These are phyloP conservation scores for Helicoverpa zea DNA, from an alignment of 1,140 invertebrate genomes.

Conservation along the genomic window DNA sequence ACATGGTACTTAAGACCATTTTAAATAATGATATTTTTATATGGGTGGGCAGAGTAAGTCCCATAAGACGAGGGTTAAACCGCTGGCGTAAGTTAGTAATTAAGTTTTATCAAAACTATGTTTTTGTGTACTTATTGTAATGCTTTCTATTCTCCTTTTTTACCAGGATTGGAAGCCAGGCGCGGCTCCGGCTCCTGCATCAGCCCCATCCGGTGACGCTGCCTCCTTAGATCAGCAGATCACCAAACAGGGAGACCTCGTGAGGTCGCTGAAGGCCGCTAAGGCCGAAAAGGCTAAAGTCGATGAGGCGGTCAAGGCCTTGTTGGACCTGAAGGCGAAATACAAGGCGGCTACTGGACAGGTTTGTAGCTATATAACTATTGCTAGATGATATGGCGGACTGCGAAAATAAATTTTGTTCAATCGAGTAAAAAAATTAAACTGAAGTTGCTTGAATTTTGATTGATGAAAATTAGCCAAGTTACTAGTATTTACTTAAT, in stretches of 20 bases:
- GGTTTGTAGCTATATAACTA: slow-evolving; percentile 54
- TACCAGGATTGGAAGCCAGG: slow-evolving; percentile 63
- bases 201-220: slow-evolving; percentile 46
- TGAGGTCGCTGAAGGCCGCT: slow-evolving; percentile 89
- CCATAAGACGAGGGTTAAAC: too few relatives aligned
- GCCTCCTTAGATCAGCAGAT: slow-evolving; percentile 87
- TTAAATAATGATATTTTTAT: too few relatives aligned
- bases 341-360: slow-evolving; percentile 92
- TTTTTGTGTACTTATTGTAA: neutral
- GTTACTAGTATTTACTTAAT: too few relatives aligned
- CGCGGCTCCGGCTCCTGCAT: slow-evolving; percentile 46
- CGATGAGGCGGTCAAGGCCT: slow-evolving; percentile 87
- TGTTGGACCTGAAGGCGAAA: slow-evolving; percentile 92
- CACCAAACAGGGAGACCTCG: slow-evolving; percentile 90
- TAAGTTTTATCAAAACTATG: neutral
- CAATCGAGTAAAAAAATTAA: neutral
- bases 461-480: too few relatives aligned
- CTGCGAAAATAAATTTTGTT: neutral
- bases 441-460: too few relatives aligned
- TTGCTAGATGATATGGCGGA: neutral
- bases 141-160: neutral
- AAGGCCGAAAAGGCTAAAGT: slow-evolving; percentile 88
- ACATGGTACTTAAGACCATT: too few relatives aligned
- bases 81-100: too few relatives aligned
- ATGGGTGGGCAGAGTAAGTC: too few relatives aligned